Evolutionary conservation across 2,797 vertebrate genomes (phyloP), one percentile per base, ranked within the genome.

Genomic region (Channallabes apus): DNA sequence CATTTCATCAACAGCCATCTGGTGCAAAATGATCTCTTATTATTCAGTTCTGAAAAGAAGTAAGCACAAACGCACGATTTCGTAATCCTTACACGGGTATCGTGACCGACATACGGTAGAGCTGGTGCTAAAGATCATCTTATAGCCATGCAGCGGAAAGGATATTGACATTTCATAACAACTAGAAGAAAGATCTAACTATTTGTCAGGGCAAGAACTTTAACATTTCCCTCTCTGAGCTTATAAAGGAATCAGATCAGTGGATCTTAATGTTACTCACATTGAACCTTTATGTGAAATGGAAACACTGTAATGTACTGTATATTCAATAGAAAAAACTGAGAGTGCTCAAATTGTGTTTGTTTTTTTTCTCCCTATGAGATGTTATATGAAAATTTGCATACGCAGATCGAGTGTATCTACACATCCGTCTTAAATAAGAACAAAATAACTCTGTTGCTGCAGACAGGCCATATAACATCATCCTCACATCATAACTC

Each of bases 1-100:
- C 80, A 86, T 89, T 88, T 88, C 77, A 90, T 69, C 88, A 87
- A 90, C 85, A 59, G 64, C 82, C 87, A 78, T 78, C 41, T 87
- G 15, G 58, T 61, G 41, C 18, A 78, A 76, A 29, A 46, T 41
- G 32, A 83, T 84, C 75, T 67, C 73, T 59, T 64, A 75, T 35
- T 32, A 72, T 75, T 82, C 65, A 38, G 38, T 27, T 56, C 58
- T 46, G 71, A n/a, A 41, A 67, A 62, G 46, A 65, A 65, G 20
- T 51, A 38, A 24, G 27, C 56, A 38, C 32, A 35, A 73, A 73
- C 38, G 68, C 58, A 41, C 35, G 54, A 80, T 18, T 80, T 46
- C 35, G 38, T 32, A 64, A 38, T 54, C n/a, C 24, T 71, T 68
- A 85, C 17, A 69, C 12, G 24, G 67, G 61, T 38, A 82, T 38